Evolutionary conservation across 2,797 vertebrate species (phyloP), one percentile per base, ranked within the genome.

Genomic region (Pantherophis vulpinus): DNA sequence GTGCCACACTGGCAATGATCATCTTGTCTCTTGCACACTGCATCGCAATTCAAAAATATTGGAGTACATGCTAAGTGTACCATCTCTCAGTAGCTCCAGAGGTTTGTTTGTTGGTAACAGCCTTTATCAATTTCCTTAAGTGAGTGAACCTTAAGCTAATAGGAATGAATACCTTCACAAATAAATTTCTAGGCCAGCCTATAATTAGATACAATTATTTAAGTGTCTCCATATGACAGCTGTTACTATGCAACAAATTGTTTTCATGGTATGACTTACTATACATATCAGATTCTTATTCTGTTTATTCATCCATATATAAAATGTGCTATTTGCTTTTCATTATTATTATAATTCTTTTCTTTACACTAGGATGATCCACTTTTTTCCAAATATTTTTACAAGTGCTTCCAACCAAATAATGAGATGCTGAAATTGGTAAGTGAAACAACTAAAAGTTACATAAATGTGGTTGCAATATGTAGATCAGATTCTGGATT

Each of bases 401-500:
- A 54, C 32, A 18, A 88, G 5, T 74, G 37, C 70, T 32, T 32
- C 51, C 60, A 87, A 42, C 27, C 18, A 47, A 27, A 47, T 58
- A 37, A 54, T 47, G 37, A 90, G 20, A 29, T 27, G 29, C 8
- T 13, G 42, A 20, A 54, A 47, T 29, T 92, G 37, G 51, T 86
- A 87, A 7, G 7, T 63, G 23, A 18, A 87, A 32, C 29, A 29
- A 56, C 5, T n/a, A 32, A 86, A 70, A n/a, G 8, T 60, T 37
- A 51, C n/a, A 79, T 83, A 63, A 7, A 60, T 54, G 54, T 70
- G 54, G 16, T 23, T 87, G 55, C 47, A 91, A 87, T 59, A 13
- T 90, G 25, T 66, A 87, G 23, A 91, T 27, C 42, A 90, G 87
- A 56, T 70, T 3, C 89, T 51, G 93, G 91, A 59, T 47, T 92